A percentile compares a stretch with the other conserved stretches of the same genome.
Conservation (phyloP, 2,797 vertebrate species). For the Falco cherrug region DNA sequence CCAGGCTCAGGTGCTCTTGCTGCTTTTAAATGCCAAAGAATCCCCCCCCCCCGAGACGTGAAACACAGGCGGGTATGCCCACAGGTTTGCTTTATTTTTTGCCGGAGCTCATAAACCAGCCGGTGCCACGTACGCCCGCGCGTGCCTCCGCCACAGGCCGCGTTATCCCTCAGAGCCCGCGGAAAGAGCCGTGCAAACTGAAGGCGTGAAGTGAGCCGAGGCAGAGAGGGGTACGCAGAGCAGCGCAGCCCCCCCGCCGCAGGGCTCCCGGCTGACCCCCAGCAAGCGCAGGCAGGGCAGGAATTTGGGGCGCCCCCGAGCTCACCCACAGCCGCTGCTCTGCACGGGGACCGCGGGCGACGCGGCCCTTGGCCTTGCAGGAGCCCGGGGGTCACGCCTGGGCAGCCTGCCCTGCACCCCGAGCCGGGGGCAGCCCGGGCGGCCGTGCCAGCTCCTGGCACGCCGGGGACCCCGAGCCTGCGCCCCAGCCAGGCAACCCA, state of each 20-base stretch:
- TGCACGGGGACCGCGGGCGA: not conserved
- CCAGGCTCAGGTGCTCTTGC: not conserved
- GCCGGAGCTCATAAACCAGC: not conserved
- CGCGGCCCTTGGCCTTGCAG: fast-evolving
- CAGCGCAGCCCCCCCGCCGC: not conserved
- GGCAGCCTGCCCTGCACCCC: not conserved
- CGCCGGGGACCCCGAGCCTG: fast-evolving
- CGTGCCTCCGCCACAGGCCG: not conserved
- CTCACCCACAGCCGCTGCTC: not conserved
- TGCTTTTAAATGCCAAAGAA: not conserved
- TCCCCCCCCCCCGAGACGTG: fast-evolving
- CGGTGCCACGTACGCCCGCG: fast-evolving
- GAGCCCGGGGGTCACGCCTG: not conserved
- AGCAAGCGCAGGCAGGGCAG: not conserved
- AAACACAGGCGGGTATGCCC: fast-evolving
- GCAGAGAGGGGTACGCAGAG: not conserved
- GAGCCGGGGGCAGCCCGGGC: too few relatives aligned
- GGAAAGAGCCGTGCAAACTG: not conserved
- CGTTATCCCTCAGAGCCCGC: fast-evolving
- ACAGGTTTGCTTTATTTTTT: not conserved
- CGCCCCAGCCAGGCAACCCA: not conserved
- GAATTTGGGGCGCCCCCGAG: not conserved
- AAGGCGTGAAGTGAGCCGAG: not conserved
- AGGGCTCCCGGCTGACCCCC: not conserved
- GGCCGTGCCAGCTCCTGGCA: not conserved